A percentile compares a stretch with the other conserved stretches of the same genome.
These are phyloP conservation scores for Zaprionus lineosus DNA, from an alignment of 2,888 invertebrate genomes.

Conservation along the genomic window DNA sequence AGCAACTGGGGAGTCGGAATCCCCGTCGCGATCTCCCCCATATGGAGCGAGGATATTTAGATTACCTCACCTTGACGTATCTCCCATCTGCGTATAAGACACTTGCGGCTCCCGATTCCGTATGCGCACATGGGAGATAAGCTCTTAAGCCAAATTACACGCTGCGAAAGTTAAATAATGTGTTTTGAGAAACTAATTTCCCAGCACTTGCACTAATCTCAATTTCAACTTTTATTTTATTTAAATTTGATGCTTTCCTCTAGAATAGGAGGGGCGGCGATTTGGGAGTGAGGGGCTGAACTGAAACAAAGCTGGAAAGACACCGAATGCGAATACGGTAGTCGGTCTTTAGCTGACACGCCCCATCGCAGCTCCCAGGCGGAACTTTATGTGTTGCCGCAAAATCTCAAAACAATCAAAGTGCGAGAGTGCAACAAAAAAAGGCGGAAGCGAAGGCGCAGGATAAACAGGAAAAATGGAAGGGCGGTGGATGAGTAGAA, in stretches of 20 bases:
- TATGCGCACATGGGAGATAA: background rate
- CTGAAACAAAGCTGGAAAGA: conserved; percentile 41
- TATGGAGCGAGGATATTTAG: too few relatives aligned
- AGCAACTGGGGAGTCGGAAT: too few relatives aligned
- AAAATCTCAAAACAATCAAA: conserved; percentile 75
- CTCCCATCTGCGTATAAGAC: conserved; percentile 13
- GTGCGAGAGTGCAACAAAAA: conserved; percentile 53
- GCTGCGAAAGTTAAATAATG: conserved; percentile 48
- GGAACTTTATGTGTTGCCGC: conserved; percentile 70
- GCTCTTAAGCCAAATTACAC: conserved; percentile 19
- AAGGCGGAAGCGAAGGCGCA: too few relatives aligned
- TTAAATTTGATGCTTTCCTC: conserved; percentile 63
- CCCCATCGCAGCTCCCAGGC: conserved; percentile 26
- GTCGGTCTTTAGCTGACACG: too few relatives aligned
- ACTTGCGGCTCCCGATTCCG: background rate
- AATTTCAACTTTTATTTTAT: conserved; percentile 74
- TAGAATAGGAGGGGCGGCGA: conserved; percentile 61
- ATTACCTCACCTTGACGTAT: background rate
- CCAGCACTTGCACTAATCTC: conserved; percentile 65
- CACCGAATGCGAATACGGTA: conserved; percentile 25
- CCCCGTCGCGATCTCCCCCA: too few relatives aligned
- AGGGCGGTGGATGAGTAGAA: background rate
- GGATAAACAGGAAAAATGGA: too few relatives aligned
- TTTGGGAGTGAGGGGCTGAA: too few relatives aligned
- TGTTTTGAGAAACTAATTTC: conserved; percentile 62